These are phyloP conservation scores for Stenurella melanura DNA, from an alignment of 2,888 invertebrate genomes.

Conservation along the genomic window DNA sequence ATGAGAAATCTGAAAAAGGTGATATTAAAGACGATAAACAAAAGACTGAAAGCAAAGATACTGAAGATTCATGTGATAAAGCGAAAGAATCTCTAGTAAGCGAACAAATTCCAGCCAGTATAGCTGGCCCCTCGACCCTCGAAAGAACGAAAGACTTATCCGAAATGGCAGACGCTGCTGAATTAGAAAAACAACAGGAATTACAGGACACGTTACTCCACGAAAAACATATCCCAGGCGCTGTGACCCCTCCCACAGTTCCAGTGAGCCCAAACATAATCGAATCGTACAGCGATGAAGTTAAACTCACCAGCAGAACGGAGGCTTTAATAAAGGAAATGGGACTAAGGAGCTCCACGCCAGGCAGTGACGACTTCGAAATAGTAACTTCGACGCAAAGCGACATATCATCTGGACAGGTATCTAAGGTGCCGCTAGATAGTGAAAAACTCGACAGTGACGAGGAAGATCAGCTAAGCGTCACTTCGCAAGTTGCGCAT, in stretches of 20 bases:
- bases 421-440: slow-evolving; percentile 73
- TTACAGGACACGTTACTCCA: slow-evolving; percentile 64
- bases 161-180: slow-evolving; percentile 26
- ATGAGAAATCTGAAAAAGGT: neutral
- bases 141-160: slow-evolving; percentile 40
- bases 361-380: slow-evolving; percentile 80
- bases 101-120: slow-evolving; percentile 33
- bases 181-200: slow-evolving; percentile 59
- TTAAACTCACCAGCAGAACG: slow-evolving; percentile 74
- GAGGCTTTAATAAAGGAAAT: slow-evolving; percentile 74
- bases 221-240: slow-evolving; percentile 71
- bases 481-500: slow-evolving; percentile 80
- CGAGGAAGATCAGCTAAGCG: slow-evolving; percentile 78
- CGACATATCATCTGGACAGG: slow-evolving; percentile 78
- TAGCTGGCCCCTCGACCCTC: slow-evolving; percentile 55
- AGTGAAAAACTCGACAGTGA: slow-evolving; percentile 71
- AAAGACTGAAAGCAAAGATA: slow-evolving; percentile 48
- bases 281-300: slow-evolving; percentile 55
- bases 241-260: slow-evolving; percentile 81
- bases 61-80: slow-evolving; percentile 46
- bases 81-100: slow-evolving; percentile 37
- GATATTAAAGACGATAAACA: slow-evolving; percentile 39
- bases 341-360: slow-evolving; percentile 78
- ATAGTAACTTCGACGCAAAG: slow-evolving; percentile 77
- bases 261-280: slow-evolving; percentile 78